These are phyloP conservation scores for Coracias cyanogaster DNA, from an alignment of 2,797 vertebrate species.

Conservation along the genomic window DNA sequence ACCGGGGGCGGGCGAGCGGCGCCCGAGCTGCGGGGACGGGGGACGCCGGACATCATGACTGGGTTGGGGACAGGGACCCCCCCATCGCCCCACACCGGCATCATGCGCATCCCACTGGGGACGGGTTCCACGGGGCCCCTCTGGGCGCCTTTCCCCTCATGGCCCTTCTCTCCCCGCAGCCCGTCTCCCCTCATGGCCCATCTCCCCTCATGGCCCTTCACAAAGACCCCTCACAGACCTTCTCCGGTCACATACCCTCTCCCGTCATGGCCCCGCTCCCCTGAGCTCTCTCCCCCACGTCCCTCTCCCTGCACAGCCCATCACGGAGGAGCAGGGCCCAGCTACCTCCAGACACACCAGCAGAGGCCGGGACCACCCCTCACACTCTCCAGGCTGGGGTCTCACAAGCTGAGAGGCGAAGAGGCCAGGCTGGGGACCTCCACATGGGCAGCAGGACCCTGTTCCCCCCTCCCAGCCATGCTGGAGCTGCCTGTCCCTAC, in stretches of 20 bases:
- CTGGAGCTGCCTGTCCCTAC: not conserved
- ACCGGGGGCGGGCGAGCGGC: not conserved
- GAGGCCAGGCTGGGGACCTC: too few species aligned
- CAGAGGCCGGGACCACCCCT: fast-evolving
- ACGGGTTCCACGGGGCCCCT: too few species aligned
- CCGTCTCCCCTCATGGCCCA: not conserved
- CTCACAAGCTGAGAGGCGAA: too few species aligned
- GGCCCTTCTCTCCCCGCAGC: not conserved
- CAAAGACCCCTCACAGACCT: not conserved
- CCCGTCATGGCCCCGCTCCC: not conserved
- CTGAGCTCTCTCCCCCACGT: too few species aligned
- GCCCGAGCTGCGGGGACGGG: not conserved
- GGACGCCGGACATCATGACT: not conserved
- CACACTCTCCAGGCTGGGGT: fast-evolving
- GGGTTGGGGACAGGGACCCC: not conserved
- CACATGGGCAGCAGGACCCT: not conserved
- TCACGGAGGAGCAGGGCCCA: not conserved
- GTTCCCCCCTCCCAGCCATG: not conserved
- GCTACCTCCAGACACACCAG: too few species aligned
- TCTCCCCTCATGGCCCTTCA: too few species aligned
- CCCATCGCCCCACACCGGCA: too few species aligned
- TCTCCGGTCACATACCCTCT: not conserved
- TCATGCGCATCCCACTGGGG: fast-evolving
- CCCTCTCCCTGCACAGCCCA: not conserved
- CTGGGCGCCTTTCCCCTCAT: not conserved